These are phyloP conservation scores for Hedychridium roseum DNA, from an alignment of 2,888 invertebrate species.

Conservation along the genomic window DNA sequence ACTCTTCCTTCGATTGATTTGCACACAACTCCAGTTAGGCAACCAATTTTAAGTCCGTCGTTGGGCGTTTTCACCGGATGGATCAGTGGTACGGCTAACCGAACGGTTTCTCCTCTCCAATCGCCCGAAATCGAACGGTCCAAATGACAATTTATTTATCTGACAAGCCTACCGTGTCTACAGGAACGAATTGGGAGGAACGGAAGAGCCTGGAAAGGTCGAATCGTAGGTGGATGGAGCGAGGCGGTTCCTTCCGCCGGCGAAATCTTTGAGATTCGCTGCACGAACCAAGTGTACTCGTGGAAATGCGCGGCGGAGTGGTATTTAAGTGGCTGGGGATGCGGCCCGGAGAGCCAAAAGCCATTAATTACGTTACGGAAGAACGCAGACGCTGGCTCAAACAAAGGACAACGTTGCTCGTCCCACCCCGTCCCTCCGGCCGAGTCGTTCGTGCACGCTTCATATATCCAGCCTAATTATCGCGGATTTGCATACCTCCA, in stretches of 20 bases:
- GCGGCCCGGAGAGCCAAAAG: conserved; percentile 32
- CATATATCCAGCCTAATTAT: conserved; percentile 60
- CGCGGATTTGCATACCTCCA: conserved; percentile 55
- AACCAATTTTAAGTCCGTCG: too few species aligned
- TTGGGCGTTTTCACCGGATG: too few species aligned
- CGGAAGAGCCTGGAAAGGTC: too few species aligned
- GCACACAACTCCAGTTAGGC: conserved; percentile 3
- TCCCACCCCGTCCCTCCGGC: too few species aligned
- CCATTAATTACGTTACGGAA: conserved; percentile 63
- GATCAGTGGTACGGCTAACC: too few species aligned
- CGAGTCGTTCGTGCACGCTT: conserved; percentile 49
- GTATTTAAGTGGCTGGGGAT: conserved; percentile 17
- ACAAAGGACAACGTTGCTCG: conserved; percentile 48
- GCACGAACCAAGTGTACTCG: conserved; percentile 11
- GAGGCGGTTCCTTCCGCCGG: too few species aligned
- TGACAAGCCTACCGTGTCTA: too few species aligned
- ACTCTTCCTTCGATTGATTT: conserved; percentile 22
- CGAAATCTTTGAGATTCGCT: conserved; percentile 15
- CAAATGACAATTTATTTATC: too few species aligned
- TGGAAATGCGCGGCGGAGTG: conserved; percentile 12
- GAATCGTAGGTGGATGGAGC: too few species aligned
- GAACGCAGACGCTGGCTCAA: conserved; percentile 60
- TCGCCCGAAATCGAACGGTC: too few species aligned
- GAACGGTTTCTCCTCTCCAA: too few species aligned
- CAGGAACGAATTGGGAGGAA: too few species aligned